Base-by-base conservation (phyloP, 2,888 invertebrate species). In the Clanis bilineata region DNA sequence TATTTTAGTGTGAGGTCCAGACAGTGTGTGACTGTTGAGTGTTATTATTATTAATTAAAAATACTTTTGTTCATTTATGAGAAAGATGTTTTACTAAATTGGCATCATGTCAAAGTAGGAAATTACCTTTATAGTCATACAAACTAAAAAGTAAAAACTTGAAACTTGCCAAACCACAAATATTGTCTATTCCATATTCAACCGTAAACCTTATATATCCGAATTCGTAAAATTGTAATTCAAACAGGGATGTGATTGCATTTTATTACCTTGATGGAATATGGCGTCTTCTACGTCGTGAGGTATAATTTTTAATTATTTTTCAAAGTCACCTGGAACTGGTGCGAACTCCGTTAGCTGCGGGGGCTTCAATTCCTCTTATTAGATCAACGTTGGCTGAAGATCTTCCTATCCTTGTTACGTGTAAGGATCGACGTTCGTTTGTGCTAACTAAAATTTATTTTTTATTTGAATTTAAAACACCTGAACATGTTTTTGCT, bases 321-420 rank as follows among this genome's bases (percentile, higher is more conserved):
- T 70, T 69, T 62, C 21, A 62, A 70, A 72, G 61, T 66, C 61
- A 57, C 56, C 63, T 47, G 66, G 62, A 59, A 62, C 57, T 61
- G 63, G 60, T 65, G 66, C 41, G 58, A 68, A 45, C 68, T 72
- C 66, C 66, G 72, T 77, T 74, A 73, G 43, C 57, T 47, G 62
- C 64, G 62, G 64, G 66, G 67, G 70, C 64, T 63, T 67, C 68
- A 74, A 72, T 76, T 69, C 64, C 58, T 57, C 60, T 75, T 75
- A 80, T 79, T 76, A 67, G 68, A 79, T 80, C 68, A 71, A 39
- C 65, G 62, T 28, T 56, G 45, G 65, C 65, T 61, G 39, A 66
- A 66, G n/a, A 3, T 36, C 36, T 3, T n/a, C 3, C 18, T 25
- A 18, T 25, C 6, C 18, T 15, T 39, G 18, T 23, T 47, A 15